Evolutionary conservation across 2,888 invertebrate genomes (phyloP), one percentile per base, ranked within the genome.

Genomic region (Dyspetes luteomarginatus): DNA sequence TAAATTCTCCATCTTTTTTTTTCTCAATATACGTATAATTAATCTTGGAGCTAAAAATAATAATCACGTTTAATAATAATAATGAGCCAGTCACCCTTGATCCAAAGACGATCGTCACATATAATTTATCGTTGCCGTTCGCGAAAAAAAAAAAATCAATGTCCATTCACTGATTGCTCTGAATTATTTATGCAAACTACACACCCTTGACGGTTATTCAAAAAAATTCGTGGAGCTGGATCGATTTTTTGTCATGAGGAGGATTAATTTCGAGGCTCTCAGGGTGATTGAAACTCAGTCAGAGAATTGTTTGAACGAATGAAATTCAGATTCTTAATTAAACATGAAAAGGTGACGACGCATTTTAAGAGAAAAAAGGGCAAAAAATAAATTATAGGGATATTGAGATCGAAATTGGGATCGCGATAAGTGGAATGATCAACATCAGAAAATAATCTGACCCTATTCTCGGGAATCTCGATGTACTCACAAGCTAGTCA

Each of bases 401-500:
- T 48, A 3, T 17, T n/a, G 5, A 48, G 48, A 48, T 48, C 48
- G 48, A 81, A 81, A 80, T 74, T 69, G 56, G 56, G 81, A 74
- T 81, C 74, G 30, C 60, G 69, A 71, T 69, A 74, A 74, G 77
- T 78, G 69, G 65, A 74, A 60, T 78, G 73, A 77, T 81, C 73
- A 78, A 78, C 81, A 74, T 72, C 67, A 82, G 82, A 77, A 72
- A 84, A 81, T 67, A 83, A 84, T 86, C 84, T 86, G 86, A 87
- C 87, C 86, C 79, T 80, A 82, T 88, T 88, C 84, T 84, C 81
- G 79, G 67, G 80, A 78, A 82, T 78, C 78, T 72, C 75, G 55
- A 60, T 74, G 62, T 85, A 84, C 85, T 86, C 81, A 80, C 82
- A 65, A 78, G 80, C 77, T 74, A 88, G 86, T 88, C 88, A 88